phyloP scores from a whole-genome alignment of 2,113 vertebrate genomes.

The Ivindomyrus marchei region DNA sequence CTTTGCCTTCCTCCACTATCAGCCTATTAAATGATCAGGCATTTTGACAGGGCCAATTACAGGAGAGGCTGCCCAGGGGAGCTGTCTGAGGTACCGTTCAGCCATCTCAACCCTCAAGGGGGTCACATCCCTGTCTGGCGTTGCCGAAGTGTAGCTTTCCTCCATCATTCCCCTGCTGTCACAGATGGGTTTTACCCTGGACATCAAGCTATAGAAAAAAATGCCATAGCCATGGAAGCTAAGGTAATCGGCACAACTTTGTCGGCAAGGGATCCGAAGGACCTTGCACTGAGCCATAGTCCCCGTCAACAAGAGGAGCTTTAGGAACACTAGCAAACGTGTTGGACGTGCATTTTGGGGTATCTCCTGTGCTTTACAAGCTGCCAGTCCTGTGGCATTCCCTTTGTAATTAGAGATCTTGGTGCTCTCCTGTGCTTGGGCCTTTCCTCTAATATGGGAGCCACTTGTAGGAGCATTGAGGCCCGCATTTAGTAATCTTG shows the following conservation, averaged over 20 bases:
- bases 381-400: background rate
- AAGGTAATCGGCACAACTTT: background rate
- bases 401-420: background rate
- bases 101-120: background rate
- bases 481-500: background rate
- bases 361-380: background rate
- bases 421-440: background rate
- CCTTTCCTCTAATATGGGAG: background rate
- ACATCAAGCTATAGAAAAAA: slow-evolving; percentile 50
- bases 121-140: background rate
- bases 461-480: background rate
- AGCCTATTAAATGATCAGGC: slow-evolving; percentile 35
- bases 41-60: slow-evolving; percentile 15
- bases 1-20: background rate
- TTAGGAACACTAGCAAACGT: background rate
- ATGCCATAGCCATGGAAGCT: background rate
- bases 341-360: background rate
- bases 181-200: slow-evolving; percentile 46
- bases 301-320: background rate
- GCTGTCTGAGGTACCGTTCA: background rate
- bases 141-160: background rate
- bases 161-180: background rate
- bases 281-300: background rate
- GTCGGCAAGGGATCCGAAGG: background rate
- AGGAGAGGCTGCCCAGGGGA: background rate